phyloP scores from a whole-genome alignment of 1,140 invertebrate species.

The Drosophila punjabiensis region DNA sequence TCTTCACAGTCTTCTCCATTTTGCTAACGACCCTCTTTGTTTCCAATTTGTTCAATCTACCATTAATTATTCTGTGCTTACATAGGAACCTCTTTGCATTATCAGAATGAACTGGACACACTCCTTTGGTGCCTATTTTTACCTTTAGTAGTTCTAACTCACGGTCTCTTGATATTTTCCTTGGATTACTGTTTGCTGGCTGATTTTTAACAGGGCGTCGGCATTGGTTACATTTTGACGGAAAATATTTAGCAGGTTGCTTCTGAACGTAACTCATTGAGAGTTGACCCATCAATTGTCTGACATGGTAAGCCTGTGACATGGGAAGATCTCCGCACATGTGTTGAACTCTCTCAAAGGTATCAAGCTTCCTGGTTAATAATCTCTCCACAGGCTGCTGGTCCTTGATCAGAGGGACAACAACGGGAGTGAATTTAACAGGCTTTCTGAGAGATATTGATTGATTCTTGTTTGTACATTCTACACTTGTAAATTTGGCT shows the following conservation, averaged over 20 bases:
- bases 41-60: background rate
- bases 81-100: background rate
- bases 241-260: background rate
- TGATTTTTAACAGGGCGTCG: background rate
- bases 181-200: background rate
- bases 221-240: background rate
- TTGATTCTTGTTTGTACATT: background rate
- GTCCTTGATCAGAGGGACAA: too few species aligned
- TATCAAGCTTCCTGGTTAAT: background rate
- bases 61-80: background rate
- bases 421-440: too few species aligned
- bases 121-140: background rate
- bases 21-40: background rate
- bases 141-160: background rate
- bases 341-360: slow-evolving; percentile 11
- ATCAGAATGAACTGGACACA: background rate
- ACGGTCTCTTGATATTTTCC: too few species aligned
- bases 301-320: slow-evolving; percentile 9
- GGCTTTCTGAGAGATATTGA: background rate
- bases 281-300: background rate
- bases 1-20: background rate
- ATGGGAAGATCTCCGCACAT: slow-evolving; percentile 10
- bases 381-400: background rate
- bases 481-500: background rate
- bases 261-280: background rate